Base-by-base conservation (phyloP, 2,888 invertebrate species). In the Urechis unicinctus region DNA sequence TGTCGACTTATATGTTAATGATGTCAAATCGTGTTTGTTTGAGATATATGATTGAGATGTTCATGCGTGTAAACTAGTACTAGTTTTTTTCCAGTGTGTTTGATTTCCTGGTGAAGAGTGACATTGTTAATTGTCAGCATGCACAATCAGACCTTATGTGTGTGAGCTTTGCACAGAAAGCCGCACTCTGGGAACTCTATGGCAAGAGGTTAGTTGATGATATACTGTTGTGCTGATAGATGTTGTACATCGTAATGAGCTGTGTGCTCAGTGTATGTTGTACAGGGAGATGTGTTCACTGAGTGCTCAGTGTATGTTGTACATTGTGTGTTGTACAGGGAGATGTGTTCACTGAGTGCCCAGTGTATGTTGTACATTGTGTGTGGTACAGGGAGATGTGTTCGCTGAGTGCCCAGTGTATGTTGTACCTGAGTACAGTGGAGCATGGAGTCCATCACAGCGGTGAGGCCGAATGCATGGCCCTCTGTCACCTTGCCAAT, bases 151-250 rank as follows among this genome's bases (percentile, higher is more conserved):
- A 91, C 65, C 81, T 92, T 53, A 86, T 88, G 60, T 86, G 88
- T 61, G 86, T 87, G 61, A 88, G 88, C 25, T 83, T 88, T 65
- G 86, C 88, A 0, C 86, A 91, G 77, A 87, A 89, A 64, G 86
- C 91, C 1, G 88, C 89, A 0, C 80, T 94, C 9, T 93, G 93
- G 93, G 83, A 86, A 17, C 83, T 89, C 54, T 93, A 91, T 74
- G 94, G 94, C 0, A 88, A 90, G 76, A 85, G 87, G 78, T 78
- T 57, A 48, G 53, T 47, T 3, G 21, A 22, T 26, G 6, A 30
- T 31, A 24, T n/a, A 29, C 31, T n/a, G 6, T 30, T 2, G 13
- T 45, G 24, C n/a, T 31, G 50, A 21, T 43, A 6, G 2, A 36
- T 5, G 29, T 50, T 22, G 21, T n/a, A n/a, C n/a, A n/a, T n/a